Evolutionary conservation across 2,797 vertebrate species (phyloP).

Genomic region (Heteromormyrus szaboi): DNA sequence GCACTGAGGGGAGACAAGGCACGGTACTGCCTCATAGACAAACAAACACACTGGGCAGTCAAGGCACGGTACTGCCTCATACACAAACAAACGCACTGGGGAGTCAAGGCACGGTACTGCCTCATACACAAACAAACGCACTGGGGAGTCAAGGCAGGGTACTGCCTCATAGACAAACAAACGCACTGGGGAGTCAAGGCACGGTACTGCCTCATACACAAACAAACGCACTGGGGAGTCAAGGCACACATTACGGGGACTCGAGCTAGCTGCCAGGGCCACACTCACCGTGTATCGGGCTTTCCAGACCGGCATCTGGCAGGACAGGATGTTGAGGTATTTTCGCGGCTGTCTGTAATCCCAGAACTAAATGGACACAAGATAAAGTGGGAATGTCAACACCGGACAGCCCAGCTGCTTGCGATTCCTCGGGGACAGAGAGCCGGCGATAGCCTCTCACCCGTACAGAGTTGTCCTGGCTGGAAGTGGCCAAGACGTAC

Average conservation of each 20-base stretch:
- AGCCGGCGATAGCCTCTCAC: conserved; percentile 51
- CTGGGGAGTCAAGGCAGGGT: no score
- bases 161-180: not conserved
- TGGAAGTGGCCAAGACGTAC: conserved; percentile 85
- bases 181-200: not conserved
- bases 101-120: not conserved
- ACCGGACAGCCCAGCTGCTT: not conserved
- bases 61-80: no score
- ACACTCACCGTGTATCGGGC: conserved; percentile 87
- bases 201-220: not conserved
- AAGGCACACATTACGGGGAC: not conserved
- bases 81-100: no score
- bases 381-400: not conserved
- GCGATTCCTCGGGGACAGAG: not conserved
- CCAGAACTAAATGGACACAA: conserved; percentile 75
- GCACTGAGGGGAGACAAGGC: no score
- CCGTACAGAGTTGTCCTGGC: conserved; percentile 96
- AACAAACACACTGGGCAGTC: not conserved
- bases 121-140: not conserved
- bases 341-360: conserved; percentile 95
- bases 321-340: conserved; percentile 89
- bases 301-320: conserved; percentile 97
- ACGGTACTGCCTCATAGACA: not conserved
- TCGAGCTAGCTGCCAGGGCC: not conserved
- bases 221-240: not conserved